These are phyloP conservation scores for Bufotes viridis DNA, from an alignment of 2,797 vertebrate genomes.

Conservation along the genomic window DNA sequence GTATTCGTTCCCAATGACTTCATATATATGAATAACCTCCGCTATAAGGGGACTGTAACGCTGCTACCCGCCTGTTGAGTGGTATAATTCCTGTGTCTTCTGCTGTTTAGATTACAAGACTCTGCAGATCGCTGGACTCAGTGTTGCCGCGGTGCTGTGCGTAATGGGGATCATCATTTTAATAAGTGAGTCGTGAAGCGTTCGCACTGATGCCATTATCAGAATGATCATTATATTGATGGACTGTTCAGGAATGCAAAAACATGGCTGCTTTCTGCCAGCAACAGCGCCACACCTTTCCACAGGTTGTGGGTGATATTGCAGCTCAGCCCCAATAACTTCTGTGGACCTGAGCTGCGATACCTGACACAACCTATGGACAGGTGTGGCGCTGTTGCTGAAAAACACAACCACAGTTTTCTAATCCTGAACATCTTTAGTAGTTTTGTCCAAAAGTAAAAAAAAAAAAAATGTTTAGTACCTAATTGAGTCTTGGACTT, in stretches of 20 bases:
- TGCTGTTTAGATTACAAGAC: slow-evolving; percentile 67
- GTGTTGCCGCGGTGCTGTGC: slow-evolving; percentile 67
- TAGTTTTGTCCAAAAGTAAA: too few species aligned
- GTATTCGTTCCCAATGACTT: not conserved
- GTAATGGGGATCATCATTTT: slow-evolving; percentile 67
- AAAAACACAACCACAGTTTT: too few species aligned
- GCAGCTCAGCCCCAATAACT: too few species aligned
- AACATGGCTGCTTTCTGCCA: not conserved
- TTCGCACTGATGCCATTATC: not conserved
- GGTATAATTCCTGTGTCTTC: not conserved
- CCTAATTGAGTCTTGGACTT: too few species aligned
- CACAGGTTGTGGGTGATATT: not conserved
- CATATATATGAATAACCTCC: not conserved
- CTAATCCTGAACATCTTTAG: too few species aligned
- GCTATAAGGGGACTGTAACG: not conserved
- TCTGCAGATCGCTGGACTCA: slow-evolving; percentile 66
- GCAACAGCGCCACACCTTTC: not conserved
- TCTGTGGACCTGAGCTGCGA: too few species aligned
- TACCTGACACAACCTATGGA: too few species aligned
- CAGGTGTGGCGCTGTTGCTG: too few species aligned
- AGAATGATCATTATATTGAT: not conserved
- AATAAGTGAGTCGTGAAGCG: slow-evolving; percentile 67
- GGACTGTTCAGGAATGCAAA: not conserved
- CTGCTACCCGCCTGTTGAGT: not conserved
- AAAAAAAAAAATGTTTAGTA: too few species aligned